Conservation (phyloP, 1,140 invertebrate genomes). For the Diachasma alloeum region DNA sequence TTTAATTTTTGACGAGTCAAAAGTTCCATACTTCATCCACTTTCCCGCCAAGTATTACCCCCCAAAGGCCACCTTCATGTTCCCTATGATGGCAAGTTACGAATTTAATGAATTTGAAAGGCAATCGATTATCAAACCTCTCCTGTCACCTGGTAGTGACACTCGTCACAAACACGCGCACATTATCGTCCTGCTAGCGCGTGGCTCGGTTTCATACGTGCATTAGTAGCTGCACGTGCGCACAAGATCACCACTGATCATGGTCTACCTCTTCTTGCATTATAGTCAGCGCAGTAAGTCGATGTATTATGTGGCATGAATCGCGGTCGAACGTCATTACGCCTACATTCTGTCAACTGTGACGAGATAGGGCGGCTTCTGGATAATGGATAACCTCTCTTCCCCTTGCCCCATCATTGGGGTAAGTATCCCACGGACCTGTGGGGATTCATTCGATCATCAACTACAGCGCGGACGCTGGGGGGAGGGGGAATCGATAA, state of each 20-base stretch:
- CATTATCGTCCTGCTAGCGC: not conserved
- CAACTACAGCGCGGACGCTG: no score
- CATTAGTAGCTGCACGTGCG: slow-evolving; percentile 10
- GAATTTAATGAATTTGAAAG: not conserved
- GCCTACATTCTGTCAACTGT: slow-evolving; percentile 1
- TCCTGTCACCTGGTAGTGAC: slow-evolving; percentile 44
- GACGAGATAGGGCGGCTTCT: not conserved
- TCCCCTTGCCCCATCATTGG: not conserved
- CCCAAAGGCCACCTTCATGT: no score
- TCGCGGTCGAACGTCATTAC: slow-evolving; percentile 6
- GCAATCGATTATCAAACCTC: slow-evolving; percentile 5
- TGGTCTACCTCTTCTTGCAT: not conserved
- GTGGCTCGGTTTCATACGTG: slow-evolving; percentile 21
- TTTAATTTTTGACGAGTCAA: not conserved
- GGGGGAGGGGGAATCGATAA: no score
- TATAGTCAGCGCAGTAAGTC: not conserved
- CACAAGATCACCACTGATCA: not conserved
- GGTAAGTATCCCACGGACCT: not conserved
- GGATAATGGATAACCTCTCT: not conserved
- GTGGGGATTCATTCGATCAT: not conserved
- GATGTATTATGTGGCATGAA: not conserved
- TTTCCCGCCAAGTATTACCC: no score
- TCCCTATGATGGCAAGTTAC: not conserved
- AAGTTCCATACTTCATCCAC: no score
- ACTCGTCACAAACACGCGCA: slow-evolving; percentile 41